Conservation (phyloP, 2,797 vertebrate genomes). For the Sphenopsis melanotis region DNA sequence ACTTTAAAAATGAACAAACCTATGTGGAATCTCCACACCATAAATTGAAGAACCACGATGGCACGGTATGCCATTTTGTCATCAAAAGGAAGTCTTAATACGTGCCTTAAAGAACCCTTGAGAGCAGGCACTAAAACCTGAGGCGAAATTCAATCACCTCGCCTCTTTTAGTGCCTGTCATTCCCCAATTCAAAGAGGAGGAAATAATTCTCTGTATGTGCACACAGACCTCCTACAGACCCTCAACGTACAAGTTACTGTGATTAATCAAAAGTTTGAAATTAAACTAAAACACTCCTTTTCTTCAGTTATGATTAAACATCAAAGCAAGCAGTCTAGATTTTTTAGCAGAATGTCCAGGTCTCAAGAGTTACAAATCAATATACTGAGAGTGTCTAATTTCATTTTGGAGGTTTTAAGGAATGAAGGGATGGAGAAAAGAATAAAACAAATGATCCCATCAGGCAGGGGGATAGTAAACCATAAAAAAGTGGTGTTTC, state of each 20-base stretch:
- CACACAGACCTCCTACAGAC: background rate
- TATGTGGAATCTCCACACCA: background rate
- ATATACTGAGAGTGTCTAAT: background rate
- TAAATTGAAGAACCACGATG: background rate
- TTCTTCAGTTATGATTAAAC: constrained; percentile 2
- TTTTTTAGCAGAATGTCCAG: background rate
- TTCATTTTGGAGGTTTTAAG: background rate
- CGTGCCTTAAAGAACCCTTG: background rate
- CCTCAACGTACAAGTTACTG: background rate
- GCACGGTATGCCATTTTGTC: background rate
- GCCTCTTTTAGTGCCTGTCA: background rate
- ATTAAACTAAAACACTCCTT: background rate
- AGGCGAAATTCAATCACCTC: background rate
- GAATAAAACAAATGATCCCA: background rate
- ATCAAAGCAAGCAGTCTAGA: background rate
- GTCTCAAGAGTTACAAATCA: background rate
- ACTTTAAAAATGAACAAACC: background rate
- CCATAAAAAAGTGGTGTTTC: background rate
- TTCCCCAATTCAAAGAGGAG: background rate
- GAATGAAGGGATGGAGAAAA: background rate
- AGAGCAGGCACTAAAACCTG: background rate
- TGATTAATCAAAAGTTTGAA: background rate
- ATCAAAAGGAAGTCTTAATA: background rate
- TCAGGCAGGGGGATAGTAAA: background rate
- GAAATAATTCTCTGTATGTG: background rate